Evolutionary conservation across 2,888 invertebrate genomes (phyloP).

Genomic region (Bembecia ichneumoniformis): DNA sequence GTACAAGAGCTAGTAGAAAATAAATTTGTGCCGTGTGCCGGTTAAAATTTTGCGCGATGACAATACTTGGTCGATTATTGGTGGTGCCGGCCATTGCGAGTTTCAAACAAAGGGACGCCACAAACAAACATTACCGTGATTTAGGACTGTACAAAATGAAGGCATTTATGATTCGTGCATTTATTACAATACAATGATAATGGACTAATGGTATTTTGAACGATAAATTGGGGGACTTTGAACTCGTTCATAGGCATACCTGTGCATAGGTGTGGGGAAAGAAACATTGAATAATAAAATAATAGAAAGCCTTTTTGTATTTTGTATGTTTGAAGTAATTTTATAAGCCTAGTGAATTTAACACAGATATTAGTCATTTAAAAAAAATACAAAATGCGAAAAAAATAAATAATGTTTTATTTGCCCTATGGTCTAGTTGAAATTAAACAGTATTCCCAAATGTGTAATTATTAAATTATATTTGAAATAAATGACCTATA

Average conservation of each 20-base stretch:
- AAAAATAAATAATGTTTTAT: too few species aligned
- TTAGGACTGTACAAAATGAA: constrained; percentile 44
- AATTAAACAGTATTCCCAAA: too few species aligned
- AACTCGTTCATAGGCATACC: constrained; percentile 8
- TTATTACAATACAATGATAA: constrained; percentile 6
- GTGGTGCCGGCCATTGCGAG: constrained; percentile 22
- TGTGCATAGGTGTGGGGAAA: constrained; percentile 3
- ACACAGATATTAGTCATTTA: too few species aligned
- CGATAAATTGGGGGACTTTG: constrained; percentile 12
- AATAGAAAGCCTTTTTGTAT: too few species aligned
- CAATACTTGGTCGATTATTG: background rate
- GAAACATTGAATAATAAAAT: too few species aligned
- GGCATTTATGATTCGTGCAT: constrained; percentile 29
- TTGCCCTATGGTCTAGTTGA: too few species aligned
- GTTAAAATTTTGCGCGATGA: background rate
- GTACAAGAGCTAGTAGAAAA: too few species aligned
- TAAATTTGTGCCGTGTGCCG: background rate
- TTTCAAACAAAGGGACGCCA: constrained; percentile 44
- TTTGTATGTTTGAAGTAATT: too few species aligned
- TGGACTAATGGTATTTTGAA: constrained; percentile 25
- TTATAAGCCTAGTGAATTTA: too few species aligned
- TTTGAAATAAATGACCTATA: too few species aligned
- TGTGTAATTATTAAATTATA: too few species aligned
- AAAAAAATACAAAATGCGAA: too few species aligned
- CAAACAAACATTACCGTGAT: constrained; percentile 51